Base-by-base conservation (phyloP, 2,888 invertebrate species). In the Trichogramma evanescens region DNA sequence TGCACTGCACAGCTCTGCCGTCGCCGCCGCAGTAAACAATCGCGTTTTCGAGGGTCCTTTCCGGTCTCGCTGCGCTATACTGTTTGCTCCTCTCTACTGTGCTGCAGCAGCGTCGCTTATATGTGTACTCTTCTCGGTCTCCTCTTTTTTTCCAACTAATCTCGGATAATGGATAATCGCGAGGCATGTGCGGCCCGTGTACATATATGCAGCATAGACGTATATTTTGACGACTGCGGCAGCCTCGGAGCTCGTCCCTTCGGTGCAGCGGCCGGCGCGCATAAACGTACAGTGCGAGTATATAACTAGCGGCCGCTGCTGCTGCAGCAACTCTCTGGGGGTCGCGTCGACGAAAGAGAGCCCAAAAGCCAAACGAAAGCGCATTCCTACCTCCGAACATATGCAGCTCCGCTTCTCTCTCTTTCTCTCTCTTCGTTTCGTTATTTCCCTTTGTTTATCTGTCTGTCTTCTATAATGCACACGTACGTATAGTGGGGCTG, bases 181-280 rank as follows among this genome's bases (percentile, higher is more conserved):
- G 62, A 62, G 49, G 55, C 62, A 65, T 66, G 13, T 2, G 52
- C 54, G 58, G 61, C 60, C 66, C 50, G 62, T 64, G 67, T 66
- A 26, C 26, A 2, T 26, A 26, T 26, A 26, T 26, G 26, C 26
- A 26, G 66, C 67, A 72, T 71, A 71, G 72, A 75, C 74, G 74
- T 75, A 75, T 76, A 75, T 76, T 75, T 76, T 74, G 74, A 76
- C 75, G 73, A 76, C 72, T 75, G 71, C 4, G 54, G 63, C 63
- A 67, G 70, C 68, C 71, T 71, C 67, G 68, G 54, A 55, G 39
- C 44, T 51, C 42, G 50, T 45, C 39, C 54, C 13, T 4, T 39
- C 54, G 54, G 4, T 54, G 26, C 26, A 3, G 26, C 26, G 26
- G 26, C 26, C 26, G 26, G 26, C 26, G 26, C 26, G 26, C 26